Conservation (phyloP, 2,113 vertebrate species). For the Monarcha castaneiventris region DNA sequence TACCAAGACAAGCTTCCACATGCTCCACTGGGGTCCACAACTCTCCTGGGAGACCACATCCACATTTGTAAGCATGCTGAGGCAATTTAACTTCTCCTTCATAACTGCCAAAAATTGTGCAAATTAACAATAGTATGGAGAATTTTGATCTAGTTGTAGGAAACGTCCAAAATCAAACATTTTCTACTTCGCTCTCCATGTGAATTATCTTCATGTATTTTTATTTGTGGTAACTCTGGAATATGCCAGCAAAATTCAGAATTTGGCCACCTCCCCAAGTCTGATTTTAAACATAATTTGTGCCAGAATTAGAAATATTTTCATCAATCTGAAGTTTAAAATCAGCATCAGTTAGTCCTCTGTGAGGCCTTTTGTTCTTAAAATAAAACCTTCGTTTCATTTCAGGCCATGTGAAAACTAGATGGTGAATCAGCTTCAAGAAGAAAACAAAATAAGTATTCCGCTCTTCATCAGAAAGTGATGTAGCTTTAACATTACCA, state of each 20-base stretch:
- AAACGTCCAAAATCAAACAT: neutral
- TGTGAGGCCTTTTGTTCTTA: neutral
- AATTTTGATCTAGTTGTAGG: neutral
- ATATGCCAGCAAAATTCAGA: slow-evolving; percentile 6
- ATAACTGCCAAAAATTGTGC: neutral
- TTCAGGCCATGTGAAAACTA: neutral
- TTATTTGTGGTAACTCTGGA: neutral
- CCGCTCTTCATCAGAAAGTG: slow-evolving; percentile 9
- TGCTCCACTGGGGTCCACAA: neutral
- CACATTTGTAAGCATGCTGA: neutral
- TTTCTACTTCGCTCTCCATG: neutral
- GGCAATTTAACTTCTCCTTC: neutral
- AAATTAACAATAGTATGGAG: neutral
- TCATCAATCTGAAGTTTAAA: slow-evolving; percentile 5
- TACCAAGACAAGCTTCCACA: neutral
- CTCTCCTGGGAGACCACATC: neutral
- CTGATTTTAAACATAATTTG: slow-evolving; percentile 19
- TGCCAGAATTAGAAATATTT: neutral
- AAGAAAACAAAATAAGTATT: slow-evolving; percentile 25
- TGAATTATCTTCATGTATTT: neutral
- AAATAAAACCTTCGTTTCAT: neutral
- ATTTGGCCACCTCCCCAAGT: neutral
- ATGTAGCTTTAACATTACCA: neutral
- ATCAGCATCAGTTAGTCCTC: neutral
- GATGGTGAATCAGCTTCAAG: slow-evolving; percentile 21